phyloP scores from a whole-genome alignment of 2,797 vertebrate species.

The Hirundo rustica region DNA sequence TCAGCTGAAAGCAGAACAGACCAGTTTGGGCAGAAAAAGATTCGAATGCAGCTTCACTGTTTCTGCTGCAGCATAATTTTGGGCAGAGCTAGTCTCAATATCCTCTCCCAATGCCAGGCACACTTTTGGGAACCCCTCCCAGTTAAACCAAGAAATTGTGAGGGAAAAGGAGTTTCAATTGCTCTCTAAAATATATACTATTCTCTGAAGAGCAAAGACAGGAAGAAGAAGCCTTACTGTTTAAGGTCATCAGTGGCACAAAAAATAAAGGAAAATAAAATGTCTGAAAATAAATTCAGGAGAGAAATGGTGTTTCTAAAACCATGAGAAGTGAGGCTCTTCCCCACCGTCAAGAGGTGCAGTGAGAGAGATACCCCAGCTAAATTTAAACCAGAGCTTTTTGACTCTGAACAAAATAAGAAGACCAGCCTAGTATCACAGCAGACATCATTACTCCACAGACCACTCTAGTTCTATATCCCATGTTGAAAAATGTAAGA shows the following conservation, averaged over 20 bases:
- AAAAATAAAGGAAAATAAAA: background rate
- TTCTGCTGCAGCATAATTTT: background rate
- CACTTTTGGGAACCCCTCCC: background rate
- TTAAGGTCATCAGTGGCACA: background rate
- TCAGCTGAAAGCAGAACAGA: background rate
- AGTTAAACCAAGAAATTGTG: rapidly evolving
- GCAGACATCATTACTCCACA: background rate
- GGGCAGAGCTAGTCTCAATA: background rate
- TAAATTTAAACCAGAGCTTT: background rate
- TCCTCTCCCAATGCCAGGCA: background rate
- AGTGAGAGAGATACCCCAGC: background rate
- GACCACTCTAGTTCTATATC: background rate
- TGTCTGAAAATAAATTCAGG: background rate
- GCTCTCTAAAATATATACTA: background rate
- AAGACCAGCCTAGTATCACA: background rate
- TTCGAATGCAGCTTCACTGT: background rate
- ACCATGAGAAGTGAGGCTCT: background rate
- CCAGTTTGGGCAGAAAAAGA: background rate
- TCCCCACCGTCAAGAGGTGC: background rate
- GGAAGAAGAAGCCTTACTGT: background rate
- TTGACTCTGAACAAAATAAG: background rate
- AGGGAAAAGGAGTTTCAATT: background rate
- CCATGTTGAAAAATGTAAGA: background rate
- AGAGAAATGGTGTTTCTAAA: background rate
- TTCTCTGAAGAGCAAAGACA: background rate